Evolutionary conservation across 2,888 invertebrate genomes (phyloP), one percentile per base, ranked within the genome.

Genomic region (Oxyteleia sp.): DNA sequence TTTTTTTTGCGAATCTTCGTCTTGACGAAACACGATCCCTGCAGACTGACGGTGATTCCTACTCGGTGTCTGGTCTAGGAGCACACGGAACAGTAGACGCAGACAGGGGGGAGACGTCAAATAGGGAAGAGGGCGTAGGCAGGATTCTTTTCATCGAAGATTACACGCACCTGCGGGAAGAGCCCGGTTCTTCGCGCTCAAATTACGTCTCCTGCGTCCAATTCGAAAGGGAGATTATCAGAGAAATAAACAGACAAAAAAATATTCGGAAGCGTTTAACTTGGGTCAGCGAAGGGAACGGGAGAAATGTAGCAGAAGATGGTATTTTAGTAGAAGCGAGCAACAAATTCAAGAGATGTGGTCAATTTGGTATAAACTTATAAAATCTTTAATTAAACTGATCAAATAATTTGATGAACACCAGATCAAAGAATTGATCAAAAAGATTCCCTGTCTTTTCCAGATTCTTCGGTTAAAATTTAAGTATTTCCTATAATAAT

Each of bases 131-230:
- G 53, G 57, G 72, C 72, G 76, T 82, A 71, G 72, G 69, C 76
- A 82, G 82, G 71, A 82, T 81, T 81, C 81, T 81, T 75, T 75
- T 74, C 75, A 55, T 66, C 76, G 59, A 72, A 72, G 76, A 66
- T 82, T 82, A 82, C 81, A 82, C 72, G 68, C 82, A 82, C 82
- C 72, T 82, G 82, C 82, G 61, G 66, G 38, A 64, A 63, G 45
- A 45, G 71, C 38, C 61, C 51, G 64, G 20, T 76, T 66, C 45
- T 53, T 69, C 63, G 59, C 66, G 59, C 72, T 78, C 72, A 45
- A 59, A 72, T 80, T 80, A 72, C 80, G 72, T 66, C 80, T 72
- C 59, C 51, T 11, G 15, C 35, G 59, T 32, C 26, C 18, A 35
- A 45, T 49, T 32, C 38, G 20, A 2, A 4, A 26, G 55, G 72